Percentiles rank a stretch among this genome's conserved stretches.
These are phyloP conservation scores for Melanogrammus aeglefinus DNA, from an alignment of 2,797 vertebrate genomes.

Conservation along the genomic window DNA sequence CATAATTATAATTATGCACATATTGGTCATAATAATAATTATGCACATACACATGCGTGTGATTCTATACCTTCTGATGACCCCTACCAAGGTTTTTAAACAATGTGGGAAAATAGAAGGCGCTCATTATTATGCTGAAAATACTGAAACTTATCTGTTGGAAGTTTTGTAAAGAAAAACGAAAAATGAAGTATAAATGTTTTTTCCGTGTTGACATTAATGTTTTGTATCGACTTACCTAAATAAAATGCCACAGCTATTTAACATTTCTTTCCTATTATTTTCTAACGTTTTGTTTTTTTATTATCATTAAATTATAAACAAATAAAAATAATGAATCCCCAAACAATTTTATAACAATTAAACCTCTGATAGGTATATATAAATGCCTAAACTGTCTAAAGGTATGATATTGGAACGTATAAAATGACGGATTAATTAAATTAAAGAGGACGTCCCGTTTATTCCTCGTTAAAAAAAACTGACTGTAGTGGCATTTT, in stretches of 20 bases:
- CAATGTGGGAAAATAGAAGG: conserved; percentile 55
- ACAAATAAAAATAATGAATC: too few relatives aligned
- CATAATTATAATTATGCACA: conserved; percentile 45
- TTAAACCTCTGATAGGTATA: neutral
- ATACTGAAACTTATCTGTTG: conserved; percentile 46
- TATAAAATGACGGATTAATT: neutral
- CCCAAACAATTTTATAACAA: too few relatives aligned
- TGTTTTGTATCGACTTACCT: conserved; percentile 72
- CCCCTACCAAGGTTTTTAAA: conserved; percentile 49
- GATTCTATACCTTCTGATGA: conserved; percentile 51
- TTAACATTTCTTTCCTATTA: conserved; percentile 3
- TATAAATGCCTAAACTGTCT: neutral
- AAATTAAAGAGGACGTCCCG: neutral
- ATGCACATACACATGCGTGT: conserved; percentile 52
- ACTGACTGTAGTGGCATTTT: conserved; percentile 5
- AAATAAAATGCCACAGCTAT: conserved; percentile 59
- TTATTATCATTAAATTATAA: too few relatives aligned
- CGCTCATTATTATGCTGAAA: conserved; percentile 55
- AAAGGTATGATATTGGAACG: neutral
- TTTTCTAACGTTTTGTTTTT: neutral
- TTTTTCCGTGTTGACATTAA: conserved; percentile 63
- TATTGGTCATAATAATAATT: conserved; percentile 40
- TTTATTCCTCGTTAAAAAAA: neutral
- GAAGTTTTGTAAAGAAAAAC: conserved; percentile 39
- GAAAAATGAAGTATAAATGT: conserved; percentile 41